Evolutionary conservation across 35 echinoderm and acorn worm species (phyloP), one percentile per base, ranked within the genome.

Genomic region (Apostichopus californicus): DNA sequence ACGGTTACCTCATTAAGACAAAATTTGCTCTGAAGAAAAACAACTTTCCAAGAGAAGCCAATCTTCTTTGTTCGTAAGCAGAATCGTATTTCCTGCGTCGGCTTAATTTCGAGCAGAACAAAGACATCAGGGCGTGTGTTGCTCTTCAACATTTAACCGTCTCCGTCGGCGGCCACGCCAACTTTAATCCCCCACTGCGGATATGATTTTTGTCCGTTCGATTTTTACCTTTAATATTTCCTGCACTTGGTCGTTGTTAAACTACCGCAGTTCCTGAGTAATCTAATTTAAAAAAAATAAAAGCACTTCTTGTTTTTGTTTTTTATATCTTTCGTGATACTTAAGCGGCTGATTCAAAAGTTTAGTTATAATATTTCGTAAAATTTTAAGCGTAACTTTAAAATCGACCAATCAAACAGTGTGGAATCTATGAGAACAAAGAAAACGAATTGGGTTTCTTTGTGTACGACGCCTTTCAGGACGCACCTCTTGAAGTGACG

Each of bases 81-180:
- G 58, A 61, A 8, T 12, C 7, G 58, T 61, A 61, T 61, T 9
- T 12, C 58, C 8, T 61, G 58, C 58, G 12, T 12, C 58, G 8
- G 12, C 8, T 61, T 61, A 9, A 61, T 61, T 61, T 61, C 12
- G 2, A 61, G 7, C 58, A 61, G 81, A 58, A 85, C 81, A 85
- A 85, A 85, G 81, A 85, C 10, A n/a, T 21, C 14, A 14, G 56
- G 81, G 81, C 81, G 81, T 85, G 81, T 58, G 21, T 59, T 10
- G 13, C 28, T 60, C 81, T 85, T 15, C 17, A 85, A 2, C 17
- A 56, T 75, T 5, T 58, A 85, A 21, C 81, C 81, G 57, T 54
- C 81, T 59, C 81, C 58, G 55, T 85, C 56, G 81, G 81, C 81
- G 81, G 81, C 81, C 81, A 85, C 81, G 81, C 21, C 55, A 58